These are phyloP conservation scores for Homarus gammarus DNA, from an alignment of 2,888 invertebrate species.

Conservation along the genomic window DNA sequence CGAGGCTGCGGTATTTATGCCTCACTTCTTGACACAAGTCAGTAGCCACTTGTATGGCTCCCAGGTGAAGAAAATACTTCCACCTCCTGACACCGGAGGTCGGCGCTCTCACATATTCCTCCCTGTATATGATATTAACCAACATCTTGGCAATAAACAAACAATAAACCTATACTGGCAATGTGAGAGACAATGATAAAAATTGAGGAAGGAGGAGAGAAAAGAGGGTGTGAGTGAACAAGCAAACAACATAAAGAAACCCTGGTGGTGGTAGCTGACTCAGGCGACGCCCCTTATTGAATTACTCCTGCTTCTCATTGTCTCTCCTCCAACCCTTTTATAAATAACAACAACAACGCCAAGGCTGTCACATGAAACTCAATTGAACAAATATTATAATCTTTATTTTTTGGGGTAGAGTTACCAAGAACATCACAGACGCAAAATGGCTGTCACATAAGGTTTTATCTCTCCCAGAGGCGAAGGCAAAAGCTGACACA, in stretches of 20 bases:
- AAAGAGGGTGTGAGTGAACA: neutral
- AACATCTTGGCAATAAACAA: neutral
- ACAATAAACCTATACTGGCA: neutral
- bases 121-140: neutral
- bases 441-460: too few species aligned
- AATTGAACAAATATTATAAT: too few species aligned
- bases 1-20: neutral
- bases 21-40: neutral
- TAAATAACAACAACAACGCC: neutral
- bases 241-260: neutral
- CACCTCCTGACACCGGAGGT: neutral
- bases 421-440: too few species aligned
- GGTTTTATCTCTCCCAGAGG: too few species aligned
- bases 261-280: neutral
- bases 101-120: slow-evolving; percentile 23
- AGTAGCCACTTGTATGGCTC: neutral
- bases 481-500: too few species aligned
- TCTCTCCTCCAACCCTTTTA: neutral
- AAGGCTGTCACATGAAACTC: neutral
- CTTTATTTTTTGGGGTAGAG: too few species aligned
- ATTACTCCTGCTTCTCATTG: neutral
- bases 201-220: neutral
- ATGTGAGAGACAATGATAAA: too few species aligned
- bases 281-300: slow-evolving; percentile 23
- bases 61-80: neutral